Base-by-base conservation (phyloP, 2,113 vertebrate species). In the Lichenostomus cassidix region DNA sequence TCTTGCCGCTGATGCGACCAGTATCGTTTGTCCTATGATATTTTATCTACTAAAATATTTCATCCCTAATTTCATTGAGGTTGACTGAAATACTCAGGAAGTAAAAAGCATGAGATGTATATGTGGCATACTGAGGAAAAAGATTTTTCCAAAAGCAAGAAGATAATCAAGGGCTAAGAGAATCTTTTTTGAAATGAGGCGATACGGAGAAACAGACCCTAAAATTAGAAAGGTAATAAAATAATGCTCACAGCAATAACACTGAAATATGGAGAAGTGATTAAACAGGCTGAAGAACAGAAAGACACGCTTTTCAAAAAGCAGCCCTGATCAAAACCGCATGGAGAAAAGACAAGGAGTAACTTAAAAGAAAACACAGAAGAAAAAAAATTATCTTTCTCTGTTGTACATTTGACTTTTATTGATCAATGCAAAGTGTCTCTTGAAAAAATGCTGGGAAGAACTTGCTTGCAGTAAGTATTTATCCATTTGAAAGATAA, bases 181-280 rank as follows among this genome's bases (percentile, higher is more conserved):
- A 56, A 41, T 39, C 0, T 56, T 23, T 59, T 87, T 73, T 42
- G 8, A 71, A 92, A 67, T 29, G 12, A 68, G 16, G 29, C 2
- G 21, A 25, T 41, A 44, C 0, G 2, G 56, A 79, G 82, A 90
- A 94, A 75, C 18, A 75, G 62, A 53, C 31, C 77, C 37, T 76
- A 68, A 91, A 91, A 87, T 78, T 64, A 87, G 47, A 16, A 44
- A 87, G 62, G 44, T 94, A 87, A 73, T 87, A 79, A 89, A 85
- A 82, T 44, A 94, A 69, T 60, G 78, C 78, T 75, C 25, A 47
- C 60, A 92, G 70, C 74, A 75, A 14, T 47, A 85, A 41, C 58
- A 58, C 15, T 76, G 90, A 84, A 91, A 82, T 24, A 16, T 4
- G 39, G 41, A 87, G 65, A 55, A 87, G 18, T 46, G 42, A 71